These are phyloP conservation scores for Thripadectes ignobilis DNA, from an alignment of 2,797 vertebrate genomes.

Conservation along the genomic window DNA sequence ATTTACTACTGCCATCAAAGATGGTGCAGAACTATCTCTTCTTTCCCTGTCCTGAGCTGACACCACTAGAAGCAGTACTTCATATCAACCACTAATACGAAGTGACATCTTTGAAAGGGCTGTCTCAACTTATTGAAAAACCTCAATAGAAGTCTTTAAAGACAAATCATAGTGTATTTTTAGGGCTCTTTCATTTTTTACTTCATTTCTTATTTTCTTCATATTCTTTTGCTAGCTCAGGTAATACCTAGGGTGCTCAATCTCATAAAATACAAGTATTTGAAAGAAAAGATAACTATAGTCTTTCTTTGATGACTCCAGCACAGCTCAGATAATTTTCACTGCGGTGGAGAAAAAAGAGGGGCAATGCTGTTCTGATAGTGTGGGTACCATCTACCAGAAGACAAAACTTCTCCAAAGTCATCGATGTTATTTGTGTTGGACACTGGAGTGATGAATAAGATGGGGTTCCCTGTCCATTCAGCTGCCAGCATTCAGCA, in stretches of 20 bases:
- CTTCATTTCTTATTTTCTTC: not conserved
- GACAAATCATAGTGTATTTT: not conserved
- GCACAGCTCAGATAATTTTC: not conserved
- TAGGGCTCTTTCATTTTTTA: not conserved
- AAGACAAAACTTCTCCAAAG: not conserved
- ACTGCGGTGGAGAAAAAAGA: not conserved
- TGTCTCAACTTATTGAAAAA: conserved; percentile 47
- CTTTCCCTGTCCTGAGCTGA: conserved; percentile 24
- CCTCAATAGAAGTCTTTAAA: not conserved
- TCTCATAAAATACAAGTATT: not conserved
- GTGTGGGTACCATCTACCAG: not conserved
- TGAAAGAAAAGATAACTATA: not conserved
- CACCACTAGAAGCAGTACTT: conserved; percentile 6
- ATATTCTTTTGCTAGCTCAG: not conserved
- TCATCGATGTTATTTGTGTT: not conserved
- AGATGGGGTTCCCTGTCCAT: not conserved
- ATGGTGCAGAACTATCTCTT: not conserved
- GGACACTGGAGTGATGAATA: not conserved
- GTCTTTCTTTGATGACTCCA: not conserved
- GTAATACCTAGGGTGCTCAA: not conserved
- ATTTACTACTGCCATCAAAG: not conserved
- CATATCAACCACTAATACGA: conserved; percentile 32
- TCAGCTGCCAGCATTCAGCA: not conserved
- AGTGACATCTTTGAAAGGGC: conserved; percentile 34
- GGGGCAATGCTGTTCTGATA: fast-evolving